These are phyloP conservation scores for Empis livida DNA, from an alignment of 2,888 invertebrate genomes.

Conservation along the genomic window DNA sequence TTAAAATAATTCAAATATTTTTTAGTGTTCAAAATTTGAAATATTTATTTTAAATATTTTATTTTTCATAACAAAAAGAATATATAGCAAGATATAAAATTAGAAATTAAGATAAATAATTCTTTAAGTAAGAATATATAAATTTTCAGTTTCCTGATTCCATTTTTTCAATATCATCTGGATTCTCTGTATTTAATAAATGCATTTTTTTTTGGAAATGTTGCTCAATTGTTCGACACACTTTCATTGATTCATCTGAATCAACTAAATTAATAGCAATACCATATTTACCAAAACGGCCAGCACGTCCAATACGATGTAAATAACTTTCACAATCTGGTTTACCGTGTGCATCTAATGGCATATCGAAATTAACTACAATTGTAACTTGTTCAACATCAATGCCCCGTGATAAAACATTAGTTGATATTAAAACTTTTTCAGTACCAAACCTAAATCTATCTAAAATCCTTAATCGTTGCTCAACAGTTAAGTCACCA, in stretches of 20 bases:
- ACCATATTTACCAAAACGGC: constrained; percentile 54
- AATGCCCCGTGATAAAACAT: constrained; percentile 74
- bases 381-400: constrained; percentile 96
- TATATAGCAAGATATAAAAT: too few species aligned
- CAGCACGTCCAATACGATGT: constrained; percentile 93
- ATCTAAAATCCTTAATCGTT: constrained; percentile 82
- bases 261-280: constrained; percentile 96
- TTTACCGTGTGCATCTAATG: constrained; percentile 63
- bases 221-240: constrained; percentile 66
- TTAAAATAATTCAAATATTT: too few species aligned
- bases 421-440: constrained; percentile 90
- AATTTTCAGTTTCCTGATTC: constrained; percentile 35
- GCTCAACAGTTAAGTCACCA: constrained; percentile 86
- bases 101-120: too few species aligned
- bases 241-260: constrained; percentile 52
- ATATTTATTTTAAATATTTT: too few species aligned
- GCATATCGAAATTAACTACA: constrained; percentile 96
- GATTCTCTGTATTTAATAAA: constrained; percentile 75
- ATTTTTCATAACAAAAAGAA: too few species aligned
- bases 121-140: too few species aligned
- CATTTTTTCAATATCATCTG: constrained; percentile 87
- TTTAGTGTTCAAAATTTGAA: too few species aligned
- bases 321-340: constrained; percentile 97
- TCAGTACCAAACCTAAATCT: constrained; percentile 84
- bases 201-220: constrained; percentile 82